Percentiles rank a stretch among this genome's conserved stretches.
phyloP scores from a whole-genome alignment of 2,113 vertebrate genomes.

The Terrapene triunguis region DNA sequence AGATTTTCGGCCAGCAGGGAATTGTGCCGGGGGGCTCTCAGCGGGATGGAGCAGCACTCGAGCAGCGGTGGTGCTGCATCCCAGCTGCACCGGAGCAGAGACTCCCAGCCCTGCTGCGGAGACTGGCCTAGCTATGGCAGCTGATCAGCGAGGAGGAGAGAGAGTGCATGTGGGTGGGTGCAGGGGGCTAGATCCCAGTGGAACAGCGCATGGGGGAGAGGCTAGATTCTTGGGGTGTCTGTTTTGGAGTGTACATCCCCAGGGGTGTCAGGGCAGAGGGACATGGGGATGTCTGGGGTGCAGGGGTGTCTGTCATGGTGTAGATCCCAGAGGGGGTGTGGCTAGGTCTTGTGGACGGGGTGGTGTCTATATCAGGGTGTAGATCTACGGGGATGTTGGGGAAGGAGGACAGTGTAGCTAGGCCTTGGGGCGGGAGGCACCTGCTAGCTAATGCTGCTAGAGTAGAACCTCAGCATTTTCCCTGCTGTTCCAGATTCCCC shows the following conservation, averaged over 20 bases:
- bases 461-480: too few species aligned
- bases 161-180: neutral
- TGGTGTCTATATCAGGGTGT: too few species aligned
- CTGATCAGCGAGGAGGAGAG: neutral
- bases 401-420: too few species aligned
- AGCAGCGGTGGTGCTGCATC: too few species aligned
- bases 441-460: too few species aligned
- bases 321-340: neutral
- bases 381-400: too few species aligned
- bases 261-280: neutral
- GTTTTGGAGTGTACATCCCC: neutral
- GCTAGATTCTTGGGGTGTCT: neutral
- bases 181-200: neutral
- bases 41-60: too few species aligned
- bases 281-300: neutral
- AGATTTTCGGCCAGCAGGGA: neutral
- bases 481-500: too few species aligned
- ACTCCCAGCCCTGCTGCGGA: neutral
- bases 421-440: too few species aligned
- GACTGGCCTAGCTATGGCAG: neutral
- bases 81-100: too few species aligned
- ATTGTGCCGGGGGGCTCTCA: too few species aligned
- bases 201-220: neutral
- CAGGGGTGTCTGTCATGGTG: neutral
- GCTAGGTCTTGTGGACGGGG: neutral